Evolutionary conservation across 92 coral and sea anemone genomes (phyloP).

Genomic region (Chrysogorgia sp.): DNA sequence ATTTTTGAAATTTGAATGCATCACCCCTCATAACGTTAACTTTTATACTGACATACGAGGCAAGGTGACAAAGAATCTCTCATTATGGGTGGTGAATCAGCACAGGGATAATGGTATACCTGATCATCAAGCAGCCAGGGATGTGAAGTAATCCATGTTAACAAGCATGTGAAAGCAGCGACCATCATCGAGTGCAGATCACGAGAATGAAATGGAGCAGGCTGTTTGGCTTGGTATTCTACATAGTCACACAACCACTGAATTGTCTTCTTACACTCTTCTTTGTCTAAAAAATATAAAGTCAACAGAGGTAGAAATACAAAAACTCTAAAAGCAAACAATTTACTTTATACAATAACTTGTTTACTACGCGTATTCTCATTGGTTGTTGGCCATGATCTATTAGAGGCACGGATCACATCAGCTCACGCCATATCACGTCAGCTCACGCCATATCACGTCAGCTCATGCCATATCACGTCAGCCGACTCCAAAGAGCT

Average conservation of each 20-base stretch:
- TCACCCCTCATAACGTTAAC: no score
- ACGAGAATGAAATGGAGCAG: slow-evolving; percentile 93
- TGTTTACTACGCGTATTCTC: no score
- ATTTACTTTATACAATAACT: neutral
- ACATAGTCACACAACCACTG: slow-evolving; percentile 98
- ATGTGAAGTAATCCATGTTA: slow-evolving; percentile 95
- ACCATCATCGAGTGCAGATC: slow-evolving; percentile 98
- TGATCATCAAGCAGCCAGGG: slow-evolving; percentile 83
- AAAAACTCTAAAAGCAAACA: neutral
- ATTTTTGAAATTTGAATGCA: neutral
- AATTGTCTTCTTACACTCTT: slow-evolving; percentile 85
- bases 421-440: no score
- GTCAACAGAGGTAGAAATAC: no score
- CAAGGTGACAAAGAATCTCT: neutral
- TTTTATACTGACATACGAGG: no score
- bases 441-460: no score
- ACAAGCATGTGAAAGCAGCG: slow-evolving; percentile 85
- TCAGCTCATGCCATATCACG: no score
- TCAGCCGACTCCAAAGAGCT: no score
- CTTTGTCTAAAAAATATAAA: slow-evolving; percentile 65
- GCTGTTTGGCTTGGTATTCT: slow-evolving; percentile 91
- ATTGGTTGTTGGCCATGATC: no score
- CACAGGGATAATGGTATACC: no score
- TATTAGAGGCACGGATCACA: neutral
- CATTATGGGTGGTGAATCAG: no score